Evolutionary conservation across 2,113 vertebrate genomes (phyloP).

Genomic region (Lonchura striata): DNA sequence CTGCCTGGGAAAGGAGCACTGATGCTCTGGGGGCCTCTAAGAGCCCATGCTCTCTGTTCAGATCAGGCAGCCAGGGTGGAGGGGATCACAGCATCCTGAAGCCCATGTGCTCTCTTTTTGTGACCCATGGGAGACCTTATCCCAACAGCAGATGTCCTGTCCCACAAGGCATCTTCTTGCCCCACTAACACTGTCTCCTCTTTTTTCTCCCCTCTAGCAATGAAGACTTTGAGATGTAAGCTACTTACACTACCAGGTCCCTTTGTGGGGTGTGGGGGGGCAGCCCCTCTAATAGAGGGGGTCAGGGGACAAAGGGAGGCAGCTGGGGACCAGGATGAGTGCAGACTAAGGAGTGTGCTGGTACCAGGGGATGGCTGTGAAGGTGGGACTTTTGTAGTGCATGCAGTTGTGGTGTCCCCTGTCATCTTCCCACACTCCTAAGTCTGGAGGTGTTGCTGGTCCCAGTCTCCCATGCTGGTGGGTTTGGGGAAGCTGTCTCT

Average conservation of each 20-base stretch:
- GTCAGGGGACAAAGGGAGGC: neutral
- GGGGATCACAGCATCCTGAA: neutral
- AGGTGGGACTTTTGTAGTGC: neutral
- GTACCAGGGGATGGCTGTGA: neutral
- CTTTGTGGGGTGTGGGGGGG: neutral
- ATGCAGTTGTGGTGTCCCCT: neutral
- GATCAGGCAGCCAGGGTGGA: neutral
- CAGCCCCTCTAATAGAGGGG: neutral
- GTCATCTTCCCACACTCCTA: neutral
- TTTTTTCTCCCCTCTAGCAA: neutral
- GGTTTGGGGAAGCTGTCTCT: neutral
- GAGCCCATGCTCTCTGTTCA: neutral
- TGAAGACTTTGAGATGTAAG: conserved; percentile 59
- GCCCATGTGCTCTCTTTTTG: rapidly evolving
- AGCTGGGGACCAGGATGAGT: neutral
- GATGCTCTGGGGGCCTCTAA: neutral
- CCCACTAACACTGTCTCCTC: neutral
- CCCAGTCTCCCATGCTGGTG: neutral
- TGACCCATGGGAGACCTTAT: neutral
- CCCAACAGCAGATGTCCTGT: neutral
- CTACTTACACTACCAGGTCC: neutral
- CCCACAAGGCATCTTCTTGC: neutral
- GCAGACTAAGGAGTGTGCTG: neutral
- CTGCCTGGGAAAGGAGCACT: neutral
- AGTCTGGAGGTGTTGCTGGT: neutral